These are phyloP conservation scores for Hyposoter didymator DNA, from an alignment of 2,888 invertebrate species.

Conservation along the genomic window DNA sequence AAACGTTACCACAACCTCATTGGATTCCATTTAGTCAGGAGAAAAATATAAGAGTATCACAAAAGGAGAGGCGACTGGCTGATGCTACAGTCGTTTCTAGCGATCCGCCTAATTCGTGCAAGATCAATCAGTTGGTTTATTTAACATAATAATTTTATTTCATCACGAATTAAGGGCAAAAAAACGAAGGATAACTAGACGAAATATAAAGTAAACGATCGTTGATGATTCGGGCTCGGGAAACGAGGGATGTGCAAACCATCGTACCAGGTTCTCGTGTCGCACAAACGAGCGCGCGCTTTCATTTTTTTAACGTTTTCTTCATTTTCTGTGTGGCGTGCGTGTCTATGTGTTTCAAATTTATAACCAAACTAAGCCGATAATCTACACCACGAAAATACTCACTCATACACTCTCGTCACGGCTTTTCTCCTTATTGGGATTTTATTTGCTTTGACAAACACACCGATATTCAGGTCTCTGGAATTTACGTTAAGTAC, in stretches of 20 bases:
- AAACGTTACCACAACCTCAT: constrained; percentile 30
- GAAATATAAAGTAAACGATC: background rate
- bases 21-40: constrained; percentile 46
- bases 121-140: constrained; percentile 22
- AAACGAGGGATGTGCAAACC: constrained; percentile 52
- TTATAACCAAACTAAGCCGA: constrained; percentile 17
- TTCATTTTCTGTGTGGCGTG: constrained; percentile 29
- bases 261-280: constrained; percentile 66
- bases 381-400: constrained; percentile 20
- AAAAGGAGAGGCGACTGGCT: constrained; percentile 21
- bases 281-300: constrained; percentile 43
- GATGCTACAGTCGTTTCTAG: constrained; percentile 13
- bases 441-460: constrained; percentile 2
- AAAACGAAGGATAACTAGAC: background rate
- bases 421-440: constrained; percentile 35
- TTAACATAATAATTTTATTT: constrained; percentile 7
- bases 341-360: constrained; percentile 37
- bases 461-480: constrained; percentile 1
- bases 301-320: constrained; percentile 22
- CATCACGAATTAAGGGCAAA: background rate
- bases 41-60: background rate
- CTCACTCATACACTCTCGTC: constrained; percentile 55
- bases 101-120: constrained; percentile 25
- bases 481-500: background rate
- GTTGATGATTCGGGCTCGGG: constrained; percentile 28